Conservation (phyloP, 2,888 invertebrate species). For the Ectemnius cavifrons region DNA sequence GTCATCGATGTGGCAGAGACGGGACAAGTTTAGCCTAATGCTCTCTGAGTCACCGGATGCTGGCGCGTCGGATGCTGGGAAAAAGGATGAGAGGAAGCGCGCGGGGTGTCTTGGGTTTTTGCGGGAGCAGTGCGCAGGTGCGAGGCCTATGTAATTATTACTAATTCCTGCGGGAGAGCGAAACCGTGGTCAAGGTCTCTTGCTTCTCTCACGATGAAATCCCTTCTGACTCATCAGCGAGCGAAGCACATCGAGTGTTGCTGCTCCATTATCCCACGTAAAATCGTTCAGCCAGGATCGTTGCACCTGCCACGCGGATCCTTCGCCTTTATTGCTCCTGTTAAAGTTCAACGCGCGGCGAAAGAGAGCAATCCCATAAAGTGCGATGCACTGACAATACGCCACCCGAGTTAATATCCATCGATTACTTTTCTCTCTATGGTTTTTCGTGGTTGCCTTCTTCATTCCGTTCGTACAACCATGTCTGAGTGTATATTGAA, state of each 20-base stretch:
- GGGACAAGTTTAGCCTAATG: conserved; percentile 18
- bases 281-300: conserved; percentile 41
- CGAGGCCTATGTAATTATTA: conserved; percentile 61
- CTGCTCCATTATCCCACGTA: conserved; percentile 47
- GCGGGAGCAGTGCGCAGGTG: conserved; percentile 59
- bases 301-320: conserved; percentile 44
- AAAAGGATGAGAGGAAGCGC: conserved; percentile 31
- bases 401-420: conserved; percentile 38
- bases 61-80: conserved; percentile 34
- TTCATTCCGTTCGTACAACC: background rate
- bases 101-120: conserved; percentile 49
- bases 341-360: too few relatives aligned
- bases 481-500: too few relatives aligned
- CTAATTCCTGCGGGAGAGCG: conserved; percentile 62
- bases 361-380: too few relatives aligned
- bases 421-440: conserved; percentile 24
- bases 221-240: conserved; percentile 53
- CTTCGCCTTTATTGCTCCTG: background rate
- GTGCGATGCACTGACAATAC: conserved; percentile 10
- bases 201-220: conserved; percentile 42
- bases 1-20: background rate
- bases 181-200: conserved; percentile 60
- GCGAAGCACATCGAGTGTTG: conserved; percentile 26
- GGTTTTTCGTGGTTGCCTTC: conserved; percentile 40
- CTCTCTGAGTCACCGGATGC: conserved; percentile 33